Conservation (phyloP, 2,888 invertebrate genomes). For the Ennomos erosarius region DNA sequence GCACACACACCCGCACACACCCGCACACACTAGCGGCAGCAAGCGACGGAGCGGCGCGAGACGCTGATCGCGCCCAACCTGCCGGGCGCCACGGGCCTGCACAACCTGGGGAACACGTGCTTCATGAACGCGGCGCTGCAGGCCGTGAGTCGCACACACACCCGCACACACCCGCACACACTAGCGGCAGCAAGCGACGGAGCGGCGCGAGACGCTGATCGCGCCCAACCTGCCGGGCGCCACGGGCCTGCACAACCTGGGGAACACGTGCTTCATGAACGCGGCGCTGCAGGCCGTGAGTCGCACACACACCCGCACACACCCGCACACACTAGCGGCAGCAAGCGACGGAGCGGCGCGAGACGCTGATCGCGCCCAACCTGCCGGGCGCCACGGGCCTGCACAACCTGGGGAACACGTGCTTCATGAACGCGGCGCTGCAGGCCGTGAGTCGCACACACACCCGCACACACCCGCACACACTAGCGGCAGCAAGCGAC, state of each 20-base stretch:
- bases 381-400: constrained; percentile 93
- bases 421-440: constrained; percentile 97
- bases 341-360: constrained; percentile 71
- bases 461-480: too few species aligned
- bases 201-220: constrained; percentile 70
- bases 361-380: constrained; percentile 70
- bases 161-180: too few species aligned
- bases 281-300: constrained; percentile 94
- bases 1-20: background rate
- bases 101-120: constrained; percentile 97
- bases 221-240: constrained; percentile 87
- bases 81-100: constrained; percentile 94
- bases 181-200: constrained; percentile 62
- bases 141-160: constrained; percentile 84
- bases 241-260: constrained; percentile 96
- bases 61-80: constrained; percentile 71
- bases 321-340: too few species aligned
- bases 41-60: constrained; percentile 70
- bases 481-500: constrained; percentile 63
- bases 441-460: constrained; percentile 93
- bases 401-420: constrained; percentile 97
- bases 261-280: constrained; percentile 98
- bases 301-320: constrained; percentile 4
- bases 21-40: constrained; percentile 55
- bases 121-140: constrained; percentile 98